phyloP scores from a whole-genome alignment of 2,797 vertebrate species.

The Pseudomugil tenellus region DNA sequence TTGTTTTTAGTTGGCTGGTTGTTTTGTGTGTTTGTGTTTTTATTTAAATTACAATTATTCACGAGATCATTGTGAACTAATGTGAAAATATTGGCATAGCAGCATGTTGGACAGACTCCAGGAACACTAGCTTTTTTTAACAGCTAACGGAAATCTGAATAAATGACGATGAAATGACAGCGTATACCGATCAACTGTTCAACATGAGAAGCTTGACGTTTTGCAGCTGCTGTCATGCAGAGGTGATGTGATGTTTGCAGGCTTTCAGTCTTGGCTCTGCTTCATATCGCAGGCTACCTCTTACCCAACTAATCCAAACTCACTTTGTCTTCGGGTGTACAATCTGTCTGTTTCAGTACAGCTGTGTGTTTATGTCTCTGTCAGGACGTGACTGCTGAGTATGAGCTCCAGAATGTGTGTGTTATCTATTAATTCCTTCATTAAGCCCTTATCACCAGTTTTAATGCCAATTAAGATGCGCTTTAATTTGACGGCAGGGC shows the following conservation, averaged over 20 bases:
- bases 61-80: too few species aligned
- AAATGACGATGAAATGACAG: not conserved
- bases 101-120: too few species aligned
- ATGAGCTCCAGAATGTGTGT: constrained; percentile 71
- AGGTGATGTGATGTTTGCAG: constrained; percentile 47
- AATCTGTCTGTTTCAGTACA: constrained; percentile 54
- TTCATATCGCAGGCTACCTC: constrained; percentile 49
- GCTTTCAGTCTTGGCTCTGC: constrained; percentile 42
- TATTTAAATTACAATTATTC: too few species aligned
- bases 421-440: constrained; percentile 86
- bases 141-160: too few species aligned
- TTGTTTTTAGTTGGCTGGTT: too few species aligned
- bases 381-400: constrained; percentile 68
- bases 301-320: constrained; percentile 43
- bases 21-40: too few species aligned
- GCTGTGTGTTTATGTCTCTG: constrained; percentile 69
- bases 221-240: constrained; percentile 38
- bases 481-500: constrained; percentile 79
- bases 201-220: constrained; percentile 20
- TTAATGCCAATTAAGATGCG: constrained; percentile 85
- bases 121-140: too few species aligned
- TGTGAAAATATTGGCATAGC: too few species aligned
- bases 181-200: constrained; percentile 8
- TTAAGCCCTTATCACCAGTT: constrained; percentile 84
- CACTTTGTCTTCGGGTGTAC: constrained; percentile 39